Base-by-base conservation (phyloP, 2,113 vertebrate species). In the Mugil cephalus region DNA sequence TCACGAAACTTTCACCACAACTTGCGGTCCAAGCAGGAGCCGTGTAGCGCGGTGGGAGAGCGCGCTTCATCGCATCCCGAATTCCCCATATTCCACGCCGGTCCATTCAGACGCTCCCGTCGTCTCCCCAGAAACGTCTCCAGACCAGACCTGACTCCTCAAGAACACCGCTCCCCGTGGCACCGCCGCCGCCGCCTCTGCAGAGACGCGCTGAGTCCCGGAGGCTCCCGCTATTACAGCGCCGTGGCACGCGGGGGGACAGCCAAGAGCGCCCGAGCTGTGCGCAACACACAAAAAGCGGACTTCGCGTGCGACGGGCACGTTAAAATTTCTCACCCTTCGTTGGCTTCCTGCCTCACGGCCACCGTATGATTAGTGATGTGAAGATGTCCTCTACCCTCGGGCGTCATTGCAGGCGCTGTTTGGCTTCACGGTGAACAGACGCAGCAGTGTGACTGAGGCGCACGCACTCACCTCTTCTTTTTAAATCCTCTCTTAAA, bases 1-100 rank as follows among this genome's bases (percentile, higher is more conserved):
- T 34, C 68, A 24, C 17, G n/a, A 73, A 80, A 80, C 58, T 88
- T 79, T 52, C 15, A 7, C 19, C 39, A 7, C 40, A 65, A 69
- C 67, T 69, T 75, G 39, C 5, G 60, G 0, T 66, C 21, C 54
- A 48, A 46, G 61, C 1, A 43, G 10, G 47, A 72, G 47, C n/a
- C 6, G 5, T 21, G 42, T 38, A 8, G 19, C 60, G 36, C 46
- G 12, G 15, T 21, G 35, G 4, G 10, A 15, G 10, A 8, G 8
- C 2, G 6, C 8, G 30, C 46, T 35, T 58, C 10, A 61, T 54
- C 51, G 40, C 0, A 54, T 14, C 6, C 10, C 15, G 14, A 9
- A 67, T 35, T 11, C 43, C 45, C 45, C 24, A 4, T 60, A 30
- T 62, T 19, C 39, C 0, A 30, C 5, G 24, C 19, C 40, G 10